These are phyloP conservation scores for Brachyhypopomus occidentalis DNA, from an alignment of 2,113 vertebrate genomes.

Conservation along the genomic window DNA sequence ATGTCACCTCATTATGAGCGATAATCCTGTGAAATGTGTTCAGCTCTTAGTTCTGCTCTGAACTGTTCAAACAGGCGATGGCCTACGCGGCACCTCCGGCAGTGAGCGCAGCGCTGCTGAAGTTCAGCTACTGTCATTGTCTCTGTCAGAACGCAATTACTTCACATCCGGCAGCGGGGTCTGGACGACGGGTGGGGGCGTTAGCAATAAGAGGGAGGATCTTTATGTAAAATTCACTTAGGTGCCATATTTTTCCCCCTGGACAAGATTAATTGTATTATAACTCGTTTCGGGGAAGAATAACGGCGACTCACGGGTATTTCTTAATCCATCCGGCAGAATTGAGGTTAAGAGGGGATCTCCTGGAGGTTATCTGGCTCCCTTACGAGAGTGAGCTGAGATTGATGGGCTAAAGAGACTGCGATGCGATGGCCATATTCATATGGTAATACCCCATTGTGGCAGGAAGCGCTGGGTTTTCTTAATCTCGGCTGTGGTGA, in stretches of 20 bases:
- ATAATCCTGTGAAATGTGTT: constrained; percentile 14
- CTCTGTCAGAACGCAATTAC: constrained; percentile 61
- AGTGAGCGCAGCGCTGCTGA: constrained; percentile 22
- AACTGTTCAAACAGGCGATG: too few species aligned
- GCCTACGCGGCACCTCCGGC: too few species aligned
- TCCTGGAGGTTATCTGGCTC: constrained; percentile 81
- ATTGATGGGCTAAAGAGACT: constrained; percentile 81
- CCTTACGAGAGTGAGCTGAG: constrained; percentile 69
- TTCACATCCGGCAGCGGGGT: constrained; percentile 46
- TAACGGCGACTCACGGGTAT: constrained; percentile 66
- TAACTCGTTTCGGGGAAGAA: constrained; percentile 76
- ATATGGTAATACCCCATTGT: constrained; percentile 82
- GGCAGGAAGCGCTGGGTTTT: constrained; percentile 68
- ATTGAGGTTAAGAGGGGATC: constrained; percentile 87
- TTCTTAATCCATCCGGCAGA: constrained; percentile 83
- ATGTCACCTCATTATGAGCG: neutral
- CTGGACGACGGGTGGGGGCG: constrained; percentile 28
- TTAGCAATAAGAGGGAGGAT: constrained; percentile 69
- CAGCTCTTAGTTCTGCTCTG: too few species aligned
- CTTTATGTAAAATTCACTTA: constrained; percentile 83
- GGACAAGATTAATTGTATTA: constrained; percentile 79
- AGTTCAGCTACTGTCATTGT: constrained; percentile 53
- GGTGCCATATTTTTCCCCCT: constrained; percentile 76
- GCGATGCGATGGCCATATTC: constrained; percentile 76
- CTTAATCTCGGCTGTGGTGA: constrained; percentile 76